Evolutionary conservation across 2,113 vertebrate genomes (phyloP).

Genomic region (Morone chrysops): DNA sequence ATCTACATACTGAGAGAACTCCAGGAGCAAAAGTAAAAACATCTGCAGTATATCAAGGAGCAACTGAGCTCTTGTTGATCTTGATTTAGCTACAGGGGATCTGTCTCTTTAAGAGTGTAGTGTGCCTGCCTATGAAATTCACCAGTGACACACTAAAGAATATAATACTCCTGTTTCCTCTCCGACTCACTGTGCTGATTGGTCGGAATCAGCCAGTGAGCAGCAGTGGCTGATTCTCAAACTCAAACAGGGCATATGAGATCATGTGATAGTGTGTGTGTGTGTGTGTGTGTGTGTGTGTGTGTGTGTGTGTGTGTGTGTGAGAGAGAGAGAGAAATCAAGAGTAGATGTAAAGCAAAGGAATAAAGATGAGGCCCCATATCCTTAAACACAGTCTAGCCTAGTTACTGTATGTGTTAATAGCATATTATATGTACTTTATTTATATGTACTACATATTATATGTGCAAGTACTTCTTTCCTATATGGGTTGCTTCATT

Average conservation of each 20-base stretch:
- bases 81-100: conserved; percentile 29
- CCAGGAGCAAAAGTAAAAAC: conserved; percentile 24
- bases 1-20: not conserved
- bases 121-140: conserved; percentile 41
- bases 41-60: conserved; percentile 28
- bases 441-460: too few relatives aligned
- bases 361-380: not conserved
- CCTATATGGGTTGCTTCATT: not conserved
- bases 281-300: not conserved
- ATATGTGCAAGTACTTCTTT: not conserved
- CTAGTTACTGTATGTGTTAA: not conserved
- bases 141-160: conserved; percentile 37
- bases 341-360: not conserved
- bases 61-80: conserved; percentile 11
- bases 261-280: conserved; percentile 58
- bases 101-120: conserved; percentile 61
- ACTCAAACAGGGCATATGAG: conserved; percentile 47
- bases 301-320: not conserved
- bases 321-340: not conserved
- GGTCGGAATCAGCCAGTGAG: conserved; percentile 62
- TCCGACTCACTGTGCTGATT: conserved; percentile 57
- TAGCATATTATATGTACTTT: too few relatives aligned
- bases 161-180: conserved; percentile 55
- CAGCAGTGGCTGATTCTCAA: conserved; percentile 43
- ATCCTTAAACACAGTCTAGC: not conserved